Evolutionary conservation across 2,113 vertebrate species (phyloP).

Genomic region (Sus scrofa): T2T-Sscrofa CM000816.6:64909001-64909500

Average conservation of each 20-base stretch:
- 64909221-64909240: not conserved
- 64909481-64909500: not conserved
- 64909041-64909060: not conserved
- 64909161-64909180: not conserved
- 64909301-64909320: not conserved
- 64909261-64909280: not conserved
- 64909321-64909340: not conserved
- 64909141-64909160: rapidly evolving
- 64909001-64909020: not conserved
- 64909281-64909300: not conserved
- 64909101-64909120: not conserved
- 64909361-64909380: not conserved
- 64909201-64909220: not conserved
- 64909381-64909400: not conserved
- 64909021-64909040: not conserved
- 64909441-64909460: not conserved
- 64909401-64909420: not conserved
- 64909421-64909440: not conserved
- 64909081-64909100: not conserved
- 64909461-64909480: not conserved
- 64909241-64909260: not conserved
- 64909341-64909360: not conserved
- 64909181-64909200: not conserved
- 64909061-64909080: not conserved
- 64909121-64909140: not conserved